Conservation (phyloP, 2,113 vertebrate genomes). For the Neotragus pygmaeus region DNA sequence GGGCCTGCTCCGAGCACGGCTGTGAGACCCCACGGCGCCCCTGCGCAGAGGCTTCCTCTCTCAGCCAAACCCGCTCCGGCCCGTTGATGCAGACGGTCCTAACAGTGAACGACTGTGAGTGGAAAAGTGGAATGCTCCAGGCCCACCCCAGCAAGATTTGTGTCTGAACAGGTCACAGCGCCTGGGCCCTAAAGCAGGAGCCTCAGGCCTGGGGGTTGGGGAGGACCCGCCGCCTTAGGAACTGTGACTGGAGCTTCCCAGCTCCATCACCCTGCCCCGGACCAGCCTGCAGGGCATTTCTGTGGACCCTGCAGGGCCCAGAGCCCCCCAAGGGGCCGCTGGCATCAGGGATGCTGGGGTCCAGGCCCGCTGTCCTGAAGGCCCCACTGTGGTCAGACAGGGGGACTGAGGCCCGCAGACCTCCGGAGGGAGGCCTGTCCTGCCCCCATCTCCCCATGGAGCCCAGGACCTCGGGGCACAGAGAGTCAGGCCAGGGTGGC, state of each 20-base stretch:
- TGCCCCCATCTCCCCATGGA: not conserved
- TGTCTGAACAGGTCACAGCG: not conserved
- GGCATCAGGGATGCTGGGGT: fast-evolving
- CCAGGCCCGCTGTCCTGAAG: not conserved
- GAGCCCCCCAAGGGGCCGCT: not conserved
- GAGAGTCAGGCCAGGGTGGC: fast-evolving
- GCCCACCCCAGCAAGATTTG: not conserved
- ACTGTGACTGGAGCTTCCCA: not conserved
- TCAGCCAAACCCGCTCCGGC: not conserved
- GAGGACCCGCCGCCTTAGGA: too few species aligned
- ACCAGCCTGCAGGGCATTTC: not conserved
- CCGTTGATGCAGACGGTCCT: not conserved
- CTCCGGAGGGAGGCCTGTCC: not conserved
- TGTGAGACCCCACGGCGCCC: fast-evolving
- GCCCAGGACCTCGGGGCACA: fast-evolving
- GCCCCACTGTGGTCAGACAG: not conserved
- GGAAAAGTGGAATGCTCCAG: not conserved
- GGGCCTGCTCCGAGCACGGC: too few species aligned
- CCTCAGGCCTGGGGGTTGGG: not conserved
- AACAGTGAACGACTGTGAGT: not conserved
- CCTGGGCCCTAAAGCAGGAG: not conserved
- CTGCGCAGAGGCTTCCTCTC: fast-evolving
- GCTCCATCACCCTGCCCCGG: not conserved
- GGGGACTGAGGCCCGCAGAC: not conserved
- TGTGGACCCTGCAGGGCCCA: not conserved